phyloP scores from a whole-genome alignment of 2,888 invertebrate species.

The Mythimna pallens region DNA sequence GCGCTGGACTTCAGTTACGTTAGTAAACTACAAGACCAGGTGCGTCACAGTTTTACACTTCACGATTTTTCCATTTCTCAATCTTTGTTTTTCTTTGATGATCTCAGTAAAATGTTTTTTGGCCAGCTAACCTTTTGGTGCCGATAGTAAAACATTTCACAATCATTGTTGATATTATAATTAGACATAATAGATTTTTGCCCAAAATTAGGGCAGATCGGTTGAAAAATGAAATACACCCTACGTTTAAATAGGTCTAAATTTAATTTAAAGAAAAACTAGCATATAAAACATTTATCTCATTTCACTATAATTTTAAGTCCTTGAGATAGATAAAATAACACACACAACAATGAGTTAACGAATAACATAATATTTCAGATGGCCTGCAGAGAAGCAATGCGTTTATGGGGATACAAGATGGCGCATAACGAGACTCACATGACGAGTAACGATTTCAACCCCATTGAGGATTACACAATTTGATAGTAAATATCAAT shows the following conservation, averaged over 20 bases:
- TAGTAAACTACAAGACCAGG: conserved; percentile 88
- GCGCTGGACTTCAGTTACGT: conserved; percentile 94
- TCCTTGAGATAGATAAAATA: too few relatives aligned
- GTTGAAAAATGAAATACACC: too few relatives aligned
- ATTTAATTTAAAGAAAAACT: too few relatives aligned
- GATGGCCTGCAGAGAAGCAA: conserved; percentile 93
- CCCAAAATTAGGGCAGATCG: too few relatives aligned
- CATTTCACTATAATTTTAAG: too few relatives aligned
- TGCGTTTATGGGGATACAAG: conserved; percentile 96
- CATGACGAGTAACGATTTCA: conserved; percentile 84
- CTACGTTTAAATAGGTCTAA: too few relatives aligned
- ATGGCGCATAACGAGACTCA: conserved; percentile 89
- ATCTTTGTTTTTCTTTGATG: not conserved
- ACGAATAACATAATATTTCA: conserved; percentile 3
- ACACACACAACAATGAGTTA: not conserved
- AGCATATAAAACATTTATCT: too few relatives aligned
- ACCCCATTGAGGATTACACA: conserved; percentile 81
- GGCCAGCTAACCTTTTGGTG: too few relatives aligned
- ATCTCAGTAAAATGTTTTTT: not conserved
- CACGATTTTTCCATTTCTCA: not conserved
- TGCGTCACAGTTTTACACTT: not conserved
- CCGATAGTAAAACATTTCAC: too few relatives aligned
- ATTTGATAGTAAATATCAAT: conserved; percentile 52
- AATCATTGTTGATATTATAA: too few relatives aligned
- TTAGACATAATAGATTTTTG: too few relatives aligned